Conservation (phyloP, 2,113 vertebrate species). For the Nematolebias whitei region DNA sequence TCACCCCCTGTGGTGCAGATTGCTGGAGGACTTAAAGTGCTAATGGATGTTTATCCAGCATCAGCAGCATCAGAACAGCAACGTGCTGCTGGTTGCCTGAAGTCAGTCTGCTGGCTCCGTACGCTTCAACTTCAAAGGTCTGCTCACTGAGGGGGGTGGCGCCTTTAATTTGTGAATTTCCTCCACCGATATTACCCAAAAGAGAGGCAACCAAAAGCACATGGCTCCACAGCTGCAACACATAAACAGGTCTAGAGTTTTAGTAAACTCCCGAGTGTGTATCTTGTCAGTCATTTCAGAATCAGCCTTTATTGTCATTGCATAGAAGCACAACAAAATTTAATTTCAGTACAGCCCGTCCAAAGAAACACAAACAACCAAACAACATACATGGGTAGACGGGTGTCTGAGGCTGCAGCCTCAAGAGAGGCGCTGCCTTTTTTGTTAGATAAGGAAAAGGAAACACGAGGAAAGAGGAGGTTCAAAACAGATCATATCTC, state of each 20-base stretch:
- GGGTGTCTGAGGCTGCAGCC: too few species aligned
- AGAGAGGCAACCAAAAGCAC: conserved; percentile 6
- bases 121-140: conserved; percentile 60
- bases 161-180: conserved; percentile 14
- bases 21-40: conserved; percentile 16
- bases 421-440: too few species aligned
- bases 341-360: too few species aligned
- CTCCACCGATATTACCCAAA: conserved; percentile 14
- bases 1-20: conserved; percentile 2
- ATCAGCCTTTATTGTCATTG: too few species aligned
- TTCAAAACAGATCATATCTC: too few species aligned
- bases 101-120: conserved; percentile 11
- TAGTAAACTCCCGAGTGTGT: neutral
- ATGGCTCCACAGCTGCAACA: neutral
- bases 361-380: too few species aligned
- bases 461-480: too few species aligned
- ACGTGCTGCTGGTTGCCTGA: conserved; percentile 8
- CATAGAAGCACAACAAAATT: too few species aligned
- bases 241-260: rapidly evolving
- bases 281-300: neutral
- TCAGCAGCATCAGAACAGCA: conserved; percentile 20
- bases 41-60: conserved; percentile 29
- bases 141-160: conserved; percentile 24
- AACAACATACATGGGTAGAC: too few species aligned
- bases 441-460: too few species aligned